Percentiles rank a stretch among this genome's conserved stretches.
phyloP scores from a whole-genome alignment of 2,888 invertebrate species.

The Ophion ventricosus region DNA sequence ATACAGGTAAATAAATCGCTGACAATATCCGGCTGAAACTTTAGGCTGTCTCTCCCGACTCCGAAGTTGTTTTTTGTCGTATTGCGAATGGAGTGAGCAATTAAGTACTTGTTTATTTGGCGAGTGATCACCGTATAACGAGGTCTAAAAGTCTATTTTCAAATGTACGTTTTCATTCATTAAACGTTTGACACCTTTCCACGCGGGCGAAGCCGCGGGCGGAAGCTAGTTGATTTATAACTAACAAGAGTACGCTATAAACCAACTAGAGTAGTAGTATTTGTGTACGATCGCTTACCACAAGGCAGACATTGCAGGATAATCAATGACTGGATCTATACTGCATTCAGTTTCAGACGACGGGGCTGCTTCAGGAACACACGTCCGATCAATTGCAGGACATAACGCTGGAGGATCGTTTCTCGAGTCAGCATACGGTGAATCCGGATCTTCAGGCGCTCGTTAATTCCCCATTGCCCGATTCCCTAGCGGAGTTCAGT shows the following conservation, averaged over 20 bases:
- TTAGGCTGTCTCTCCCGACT: background rate
- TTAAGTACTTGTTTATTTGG: no score
- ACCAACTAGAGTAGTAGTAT: no score
- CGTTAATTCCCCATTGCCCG: conserved; percentile 90
- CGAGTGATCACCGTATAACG: no score
- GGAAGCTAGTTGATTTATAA: no score
- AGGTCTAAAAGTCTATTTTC: background rate
- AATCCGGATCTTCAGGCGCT: conserved; percentile 91
- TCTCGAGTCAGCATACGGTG: conserved; percentile 85
- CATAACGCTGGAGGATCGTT: conserved; percentile 83
- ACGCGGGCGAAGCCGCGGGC: no score
- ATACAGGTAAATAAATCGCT: conserved; percentile 80
- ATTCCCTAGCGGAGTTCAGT: conserved; percentile 92
- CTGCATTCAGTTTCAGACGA: conserved; percentile 79
- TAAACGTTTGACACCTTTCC: no score
- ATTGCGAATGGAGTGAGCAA: no score
- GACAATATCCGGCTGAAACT: background rate
- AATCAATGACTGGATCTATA: background rate
- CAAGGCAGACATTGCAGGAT: no score
- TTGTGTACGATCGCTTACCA: no score
- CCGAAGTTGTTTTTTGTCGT: background rate
- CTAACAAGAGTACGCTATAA: no score
- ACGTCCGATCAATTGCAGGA: conserved; percentile 82
- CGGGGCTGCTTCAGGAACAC: conserved; percentile 81
- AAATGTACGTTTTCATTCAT: no score